These are phyloP conservation scores for Drosophila kurseongensis DNA, from an alignment of 1,140 invertebrate species.

Conservation along the genomic window DNA sequence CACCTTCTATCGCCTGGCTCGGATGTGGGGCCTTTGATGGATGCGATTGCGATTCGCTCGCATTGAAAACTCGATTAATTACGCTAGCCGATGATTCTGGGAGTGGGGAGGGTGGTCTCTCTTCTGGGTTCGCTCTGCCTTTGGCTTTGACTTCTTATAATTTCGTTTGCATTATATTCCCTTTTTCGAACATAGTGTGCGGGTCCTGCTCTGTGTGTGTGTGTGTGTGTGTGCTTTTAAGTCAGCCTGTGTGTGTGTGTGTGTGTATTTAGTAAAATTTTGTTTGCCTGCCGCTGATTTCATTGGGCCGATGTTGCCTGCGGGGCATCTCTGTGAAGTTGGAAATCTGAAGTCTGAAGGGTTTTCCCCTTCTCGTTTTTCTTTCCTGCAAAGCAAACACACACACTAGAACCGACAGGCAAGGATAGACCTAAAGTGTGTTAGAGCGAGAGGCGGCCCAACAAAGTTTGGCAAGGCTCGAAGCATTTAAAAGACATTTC, in stretches of 20 bases:
- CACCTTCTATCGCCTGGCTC: constrained; percentile 5
- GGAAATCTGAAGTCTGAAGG: constrained; percentile 17
- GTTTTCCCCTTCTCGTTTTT: constrained; percentile 3
- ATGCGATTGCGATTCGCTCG: constrained; percentile 44
- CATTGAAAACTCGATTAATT: constrained; percentile 57
- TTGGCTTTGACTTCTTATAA: constrained; percentile 43
- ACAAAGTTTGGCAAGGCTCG: constrained; percentile 14
- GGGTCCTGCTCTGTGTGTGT: neutral
- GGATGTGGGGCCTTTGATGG: constrained; percentile 39
- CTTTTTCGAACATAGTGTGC: constrained; percentile 17
- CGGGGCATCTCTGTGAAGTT: constrained; percentile 32
- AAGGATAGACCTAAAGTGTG: neutral
- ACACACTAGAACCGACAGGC: neutral
- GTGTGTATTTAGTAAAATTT: constrained; percentile 36
- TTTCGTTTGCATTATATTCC: constrained; percentile 45
- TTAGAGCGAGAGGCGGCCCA: constrained; percentile 10
- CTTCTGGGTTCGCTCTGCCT: neutral
- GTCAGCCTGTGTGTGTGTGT: neutral
- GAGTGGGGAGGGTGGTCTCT: constrained; percentile 2
- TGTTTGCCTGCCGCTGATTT: constrained; percentile 50
- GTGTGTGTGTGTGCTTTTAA: neutral
- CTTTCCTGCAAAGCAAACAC: constrained; percentile 6
- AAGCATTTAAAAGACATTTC: constrained; percentile 40
- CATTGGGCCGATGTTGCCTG: constrained; percentile 31
- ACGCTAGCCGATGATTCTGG: constrained; percentile 33